phyloP scores from a whole-genome alignment of 30 jellyfish, hydroid and myxozoan genomes.

The Rhopilema esculentum region DNA sequence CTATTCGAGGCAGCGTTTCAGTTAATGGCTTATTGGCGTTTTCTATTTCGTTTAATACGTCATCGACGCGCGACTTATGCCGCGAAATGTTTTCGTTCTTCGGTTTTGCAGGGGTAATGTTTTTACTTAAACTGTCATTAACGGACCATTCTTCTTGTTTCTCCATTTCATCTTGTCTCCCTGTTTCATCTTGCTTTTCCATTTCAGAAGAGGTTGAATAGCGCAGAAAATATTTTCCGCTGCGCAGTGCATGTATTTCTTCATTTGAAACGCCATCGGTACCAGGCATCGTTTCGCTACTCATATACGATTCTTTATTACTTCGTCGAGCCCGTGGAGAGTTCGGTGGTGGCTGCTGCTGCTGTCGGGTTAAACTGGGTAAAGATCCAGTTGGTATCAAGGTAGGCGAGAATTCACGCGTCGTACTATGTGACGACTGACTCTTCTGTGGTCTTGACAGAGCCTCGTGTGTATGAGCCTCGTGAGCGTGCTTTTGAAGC shows the following conservation, averaged over 20 bases:
- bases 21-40: conserved; percentile 13
- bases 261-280: conserved; percentile 38
- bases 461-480: not conserved
- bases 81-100: not conserved
- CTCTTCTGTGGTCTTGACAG: not conserved
- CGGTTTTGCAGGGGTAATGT: not conserved
- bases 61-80: conserved; percentile 5
- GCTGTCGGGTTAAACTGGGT: not conserved
- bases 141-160: not conserved
- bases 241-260: conserved; percentile 47
- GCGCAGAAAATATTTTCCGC: conserved; percentile 63
- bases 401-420: not conserved
- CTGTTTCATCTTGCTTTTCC: too few relatives aligned
- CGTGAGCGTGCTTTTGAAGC: not conserved
- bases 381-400: conserved; percentile 41
- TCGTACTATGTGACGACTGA: not conserved
- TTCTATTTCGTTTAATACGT: not conserved
- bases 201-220: conserved; percentile 39
- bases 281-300: not conserved
- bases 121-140: not conserved
- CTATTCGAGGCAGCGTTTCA: too few relatives aligned
- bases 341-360: conserved; percentile 26
- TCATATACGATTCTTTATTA: not conserved
- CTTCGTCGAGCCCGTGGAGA: conserved; percentile 34
- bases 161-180: conserved; percentile 2